Conservation (phyloP, 2,113 vertebrate genomes). For the Psephotus haematonotus region DNA sequence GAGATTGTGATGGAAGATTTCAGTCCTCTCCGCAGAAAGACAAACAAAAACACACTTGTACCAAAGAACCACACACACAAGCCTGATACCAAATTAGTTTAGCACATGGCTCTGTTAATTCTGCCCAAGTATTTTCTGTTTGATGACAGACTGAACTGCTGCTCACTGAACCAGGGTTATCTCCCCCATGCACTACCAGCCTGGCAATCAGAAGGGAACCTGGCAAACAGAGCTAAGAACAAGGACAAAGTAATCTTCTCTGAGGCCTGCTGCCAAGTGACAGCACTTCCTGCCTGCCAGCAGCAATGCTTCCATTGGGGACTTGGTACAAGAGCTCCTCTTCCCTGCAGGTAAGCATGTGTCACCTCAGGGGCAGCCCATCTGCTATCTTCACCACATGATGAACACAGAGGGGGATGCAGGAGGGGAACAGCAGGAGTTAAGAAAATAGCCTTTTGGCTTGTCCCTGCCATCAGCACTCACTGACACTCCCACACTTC, state of each 20-base stretch:
- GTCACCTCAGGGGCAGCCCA: conserved; percentile 38
- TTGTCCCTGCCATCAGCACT: not conserved
- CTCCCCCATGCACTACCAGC: conserved; percentile 33
- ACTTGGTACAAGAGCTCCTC: not conserved
- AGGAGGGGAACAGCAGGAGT: not conserved
- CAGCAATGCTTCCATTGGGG: not conserved
- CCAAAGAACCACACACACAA: not conserved
- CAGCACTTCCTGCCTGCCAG: conserved; percentile 25
- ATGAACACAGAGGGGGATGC: not conserved
- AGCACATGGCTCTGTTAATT: not conserved
- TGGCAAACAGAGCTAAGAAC: conserved; percentile 29
- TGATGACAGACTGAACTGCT: conserved; percentile 5
- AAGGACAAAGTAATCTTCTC: conserved; percentile 53
- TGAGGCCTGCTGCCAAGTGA: conserved; percentile 43
- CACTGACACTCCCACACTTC: not conserved
- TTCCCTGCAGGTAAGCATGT: not conserved
- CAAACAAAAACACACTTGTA: not conserved
- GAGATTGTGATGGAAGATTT: not conserved
- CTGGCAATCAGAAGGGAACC: conserved; percentile 39
- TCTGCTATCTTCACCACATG: not conserved
- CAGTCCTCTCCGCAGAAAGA: not conserved
- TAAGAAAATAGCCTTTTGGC: not conserved
- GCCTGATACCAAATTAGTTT: not conserved
- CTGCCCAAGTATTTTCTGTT: not conserved
- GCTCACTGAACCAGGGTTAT: conserved; percentile 45